A percentile compares a stretch with the other conserved stretches of the same genome.
Evolutionary conservation across 2,888 invertebrate genomes (phyloP).

Genomic region (Orthosia gracilis): DNA sequence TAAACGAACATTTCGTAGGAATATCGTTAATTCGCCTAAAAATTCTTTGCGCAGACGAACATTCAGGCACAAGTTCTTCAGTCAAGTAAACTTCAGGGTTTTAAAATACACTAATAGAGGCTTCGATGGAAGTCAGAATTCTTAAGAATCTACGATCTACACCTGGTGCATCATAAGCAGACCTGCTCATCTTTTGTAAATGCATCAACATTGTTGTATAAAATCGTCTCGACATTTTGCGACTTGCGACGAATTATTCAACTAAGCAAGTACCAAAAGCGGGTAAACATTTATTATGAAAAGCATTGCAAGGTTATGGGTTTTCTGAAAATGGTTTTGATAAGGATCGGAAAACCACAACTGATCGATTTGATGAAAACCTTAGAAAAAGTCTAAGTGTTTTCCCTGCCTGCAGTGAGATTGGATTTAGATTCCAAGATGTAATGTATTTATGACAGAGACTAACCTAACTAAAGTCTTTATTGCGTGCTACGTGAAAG

Average conservation of each 20-base stretch:
- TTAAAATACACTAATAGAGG: background rate
- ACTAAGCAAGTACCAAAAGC: background rate
- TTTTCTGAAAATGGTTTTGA: background rate
- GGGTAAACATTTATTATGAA: background rate
- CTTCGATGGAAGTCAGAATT: background rate
- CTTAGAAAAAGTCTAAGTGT: background rate
- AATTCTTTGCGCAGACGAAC: too few relatives aligned
- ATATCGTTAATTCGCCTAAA: too few relatives aligned
- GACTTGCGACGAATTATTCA: background rate
- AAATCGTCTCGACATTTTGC: background rate
- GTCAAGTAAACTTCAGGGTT: too few relatives aligned
- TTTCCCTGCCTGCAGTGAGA: background rate
- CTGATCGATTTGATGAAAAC: background rate
- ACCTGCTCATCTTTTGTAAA: background rate
- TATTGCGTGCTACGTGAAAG: background rate
- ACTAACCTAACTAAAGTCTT: too few relatives aligned
- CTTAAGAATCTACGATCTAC: background rate
- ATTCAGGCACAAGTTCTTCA: too few relatives aligned
- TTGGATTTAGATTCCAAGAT: too few relatives aligned
- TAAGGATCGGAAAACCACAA: background rate
- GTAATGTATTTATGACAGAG: too few relatives aligned
- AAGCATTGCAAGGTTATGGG: background rate
- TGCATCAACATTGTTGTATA: background rate
- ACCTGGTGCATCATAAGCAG: background rate
- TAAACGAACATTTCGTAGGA: too few relatives aligned